Conservation (phyloP, 2,888 invertebrate species). For the Epinotia nisella region DNA sequence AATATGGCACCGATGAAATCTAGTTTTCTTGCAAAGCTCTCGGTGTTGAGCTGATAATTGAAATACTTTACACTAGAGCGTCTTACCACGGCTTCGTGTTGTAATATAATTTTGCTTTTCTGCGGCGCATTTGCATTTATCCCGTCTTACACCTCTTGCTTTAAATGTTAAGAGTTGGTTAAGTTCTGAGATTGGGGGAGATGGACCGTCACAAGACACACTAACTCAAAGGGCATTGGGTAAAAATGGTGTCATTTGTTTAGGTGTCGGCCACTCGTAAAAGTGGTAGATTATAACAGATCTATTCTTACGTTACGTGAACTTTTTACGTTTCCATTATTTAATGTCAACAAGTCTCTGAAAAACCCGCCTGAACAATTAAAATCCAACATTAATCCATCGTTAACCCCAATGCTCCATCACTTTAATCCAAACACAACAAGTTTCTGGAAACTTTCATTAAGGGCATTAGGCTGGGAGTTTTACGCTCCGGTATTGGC, state of each 20-base stretch:
- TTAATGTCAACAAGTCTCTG: too few relatives aligned
- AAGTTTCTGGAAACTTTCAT: conserved; percentile 56
- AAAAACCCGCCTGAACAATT: neutral
- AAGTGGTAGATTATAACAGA: too few relatives aligned
- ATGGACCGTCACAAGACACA: too few relatives aligned
- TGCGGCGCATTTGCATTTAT: conserved; percentile 14
- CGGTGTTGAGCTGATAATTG: conserved; percentile 28
- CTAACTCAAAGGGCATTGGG: too few relatives aligned
- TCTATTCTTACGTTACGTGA: too few relatives aligned
- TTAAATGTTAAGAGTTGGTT: neutral
- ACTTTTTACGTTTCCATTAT: too few relatives aligned
- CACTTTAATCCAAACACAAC: conserved; percentile 39
- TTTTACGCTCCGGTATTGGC: conserved; percentile 59
- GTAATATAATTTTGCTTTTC: conserved; percentile 2
- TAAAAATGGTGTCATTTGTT: too few relatives aligned
- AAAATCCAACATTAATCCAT: conserved; percentile 21
- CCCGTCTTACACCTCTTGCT: neutral
- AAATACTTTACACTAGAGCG: conserved; percentile 15
- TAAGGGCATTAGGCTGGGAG: conserved; percentile 59
- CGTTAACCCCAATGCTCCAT: conserved; percentile 23
- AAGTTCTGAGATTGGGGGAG: too few relatives aligned
- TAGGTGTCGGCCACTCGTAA: too few relatives aligned
- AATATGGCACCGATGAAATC: conserved; percentile 37
- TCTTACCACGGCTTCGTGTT: conserved; percentile 5
- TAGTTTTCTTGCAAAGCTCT: conserved; percentile 29